Evolutionary conservation across 2,113 vertebrate species (phyloP).

Genomic region (Tursiops truncatus): DNA sequence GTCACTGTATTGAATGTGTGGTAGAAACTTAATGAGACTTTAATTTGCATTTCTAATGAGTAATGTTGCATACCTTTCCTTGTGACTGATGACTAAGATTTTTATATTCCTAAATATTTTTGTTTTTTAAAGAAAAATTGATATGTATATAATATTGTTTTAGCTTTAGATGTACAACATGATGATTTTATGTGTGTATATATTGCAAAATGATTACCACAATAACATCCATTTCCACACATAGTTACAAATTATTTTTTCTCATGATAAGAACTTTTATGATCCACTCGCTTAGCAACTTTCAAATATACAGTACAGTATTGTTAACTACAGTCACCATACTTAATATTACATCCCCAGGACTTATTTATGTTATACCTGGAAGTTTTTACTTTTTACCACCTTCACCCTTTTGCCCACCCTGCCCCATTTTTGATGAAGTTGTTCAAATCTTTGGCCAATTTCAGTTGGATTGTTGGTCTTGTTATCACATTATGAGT

Average conservation of each 20-base stretch:
- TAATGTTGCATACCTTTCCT: neutral
- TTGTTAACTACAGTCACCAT: neutral
- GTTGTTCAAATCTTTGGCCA: neutral
- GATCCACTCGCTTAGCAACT: neutral
- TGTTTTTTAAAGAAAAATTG: neutral
- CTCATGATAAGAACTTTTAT: neutral
- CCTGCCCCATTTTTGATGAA: neutral
- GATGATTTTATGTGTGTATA: neutral
- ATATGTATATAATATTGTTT: neutral
- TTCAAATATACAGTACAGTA: neutral
- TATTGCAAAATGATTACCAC: neutral
- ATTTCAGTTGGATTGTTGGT: neutral
- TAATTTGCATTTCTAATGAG: neutral
- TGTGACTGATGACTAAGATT: neutral
- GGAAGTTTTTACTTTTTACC: neutral
- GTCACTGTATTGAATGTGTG: neutral
- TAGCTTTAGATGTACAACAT: neutral
- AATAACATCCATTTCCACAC: neutral
- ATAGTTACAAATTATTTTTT: neutral
- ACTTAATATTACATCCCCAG: neutral
- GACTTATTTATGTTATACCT: neutral
- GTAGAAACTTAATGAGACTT: neutral
- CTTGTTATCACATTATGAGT: neutral
- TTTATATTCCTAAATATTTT: neutral
- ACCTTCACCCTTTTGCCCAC: neutral